Evolutionary conservation across 92 coral and sea anemone species (phyloP), one percentile per base, ranked within the genome.

Genomic region (Palythoa grandis): DNA sequence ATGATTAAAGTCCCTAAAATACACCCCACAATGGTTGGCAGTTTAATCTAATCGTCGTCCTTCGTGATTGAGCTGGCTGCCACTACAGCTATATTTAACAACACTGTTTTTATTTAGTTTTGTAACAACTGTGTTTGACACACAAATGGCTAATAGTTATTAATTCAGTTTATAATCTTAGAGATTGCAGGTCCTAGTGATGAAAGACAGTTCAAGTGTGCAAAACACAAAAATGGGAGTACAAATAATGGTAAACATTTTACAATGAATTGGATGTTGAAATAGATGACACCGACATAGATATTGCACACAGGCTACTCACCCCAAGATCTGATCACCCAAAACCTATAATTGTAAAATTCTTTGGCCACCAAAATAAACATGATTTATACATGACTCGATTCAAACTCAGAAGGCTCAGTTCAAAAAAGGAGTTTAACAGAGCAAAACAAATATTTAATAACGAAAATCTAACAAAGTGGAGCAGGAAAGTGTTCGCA

Each of bases 381-480:
- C 63, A 57, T 5, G 14, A 67, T 38, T 37, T 83, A 25, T 66
- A 65, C 71, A 77, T 19, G 73, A 85, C 88, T 17, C 77, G 85
- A 72, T 63, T 72, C 20, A 83, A 76, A 47, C 71, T 88, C 15
- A 83, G 58, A 37, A 76, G 52, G 52, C 79, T 61, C n/a, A 60
- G 50, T 47, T 47, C 39, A 25, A 68, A 76, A 76, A 52, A 76
- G 60, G 39, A 72, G 11, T 86, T 85, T 37, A 60, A 86, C 50
- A 76, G 88, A 24, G 88, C 72, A 68, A 66, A 67, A 60, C 29
- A 24, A 19, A 61, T 74, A 14, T 88, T 13, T 48, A 76, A 83
- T 17, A 88, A 76, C 39, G 74, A 83, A 83, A 85, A 88, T 78
- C 60, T 88, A 12, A 83, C 88, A 2, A 75, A 74, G 24, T 14